These are phyloP conservation scores for Dicrostonyx torquatus DNA, from an alignment of 2,797 vertebrate species.

Conservation along the genomic window DNA sequence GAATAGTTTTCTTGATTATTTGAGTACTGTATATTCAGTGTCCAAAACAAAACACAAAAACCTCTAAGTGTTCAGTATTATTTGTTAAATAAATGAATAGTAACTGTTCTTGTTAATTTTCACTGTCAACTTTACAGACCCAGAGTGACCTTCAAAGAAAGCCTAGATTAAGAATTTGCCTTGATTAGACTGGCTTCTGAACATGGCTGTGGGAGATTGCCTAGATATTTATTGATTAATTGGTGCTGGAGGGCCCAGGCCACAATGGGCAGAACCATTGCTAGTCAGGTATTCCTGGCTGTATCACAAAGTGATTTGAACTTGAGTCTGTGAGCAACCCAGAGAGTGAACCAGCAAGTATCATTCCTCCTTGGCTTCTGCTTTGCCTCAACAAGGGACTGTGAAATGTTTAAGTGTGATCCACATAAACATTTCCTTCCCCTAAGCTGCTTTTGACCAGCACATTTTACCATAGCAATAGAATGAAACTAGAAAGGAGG, in stretches of 20 bases:
- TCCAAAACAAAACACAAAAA: neutral
- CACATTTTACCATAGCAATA: neutral
- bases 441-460: neutral
- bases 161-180: neutral
- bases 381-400: neutral
- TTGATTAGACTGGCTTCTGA: neutral
- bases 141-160: neutral
- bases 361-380: neutral
- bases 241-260: neutral
- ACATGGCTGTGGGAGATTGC: neutral
- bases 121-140: neutral
- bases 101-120: neutral
- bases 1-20: slow-evolving; percentile 3
- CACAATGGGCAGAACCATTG: neutral
- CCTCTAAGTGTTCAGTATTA: neutral
- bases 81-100: slow-evolving; percentile 13
- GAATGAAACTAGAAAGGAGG: neutral
- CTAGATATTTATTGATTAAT: neutral
- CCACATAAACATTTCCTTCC: neutral
- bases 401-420: neutral
- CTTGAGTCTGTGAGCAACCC: neutral
- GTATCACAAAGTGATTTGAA: neutral
- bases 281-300: neutral
- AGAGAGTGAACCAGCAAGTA: neutral
- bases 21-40: neutral